Conservation (phyloP, 2,797 vertebrate genomes). For the Hafferia zeledoni region DNA sequence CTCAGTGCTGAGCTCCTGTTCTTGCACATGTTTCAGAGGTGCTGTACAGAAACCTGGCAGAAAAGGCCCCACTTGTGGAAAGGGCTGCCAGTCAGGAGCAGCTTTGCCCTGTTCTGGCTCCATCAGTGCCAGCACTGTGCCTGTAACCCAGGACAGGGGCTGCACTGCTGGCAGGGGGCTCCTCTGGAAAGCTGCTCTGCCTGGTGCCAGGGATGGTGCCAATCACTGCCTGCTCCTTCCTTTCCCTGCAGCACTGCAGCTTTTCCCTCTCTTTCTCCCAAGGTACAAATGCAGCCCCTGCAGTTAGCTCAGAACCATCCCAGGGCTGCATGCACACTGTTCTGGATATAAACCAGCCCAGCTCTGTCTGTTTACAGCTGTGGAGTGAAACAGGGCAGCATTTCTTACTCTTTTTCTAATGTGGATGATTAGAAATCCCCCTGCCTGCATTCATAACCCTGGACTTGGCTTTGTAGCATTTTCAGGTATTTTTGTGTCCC, state of each 20-base stretch:
- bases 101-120: neutral
- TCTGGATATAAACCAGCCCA: neutral
- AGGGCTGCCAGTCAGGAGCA: neutral
- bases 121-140: neutral
- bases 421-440: neutral
- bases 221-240: neutral
- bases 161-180: neutral
- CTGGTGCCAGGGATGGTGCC: neutral
- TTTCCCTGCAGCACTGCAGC: neutral
- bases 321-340: rapidly evolving
- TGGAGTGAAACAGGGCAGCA: neutral
- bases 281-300: neutral
- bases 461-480: neutral
- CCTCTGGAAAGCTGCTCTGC: neutral
- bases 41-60: neutral
- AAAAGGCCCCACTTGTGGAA: neutral
- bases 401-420: neutral
- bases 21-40: neutral
- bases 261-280: rapidly evolving
- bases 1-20: neutral
- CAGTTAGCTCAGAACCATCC: neutral
- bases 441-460: neutral
- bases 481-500: neutral
- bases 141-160: rapidly evolving
- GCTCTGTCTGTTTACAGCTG: neutral